phyloP scores from a whole-genome alignment of 2,888 invertebrate genomes.

The Sabatieria punctata region DNA sequence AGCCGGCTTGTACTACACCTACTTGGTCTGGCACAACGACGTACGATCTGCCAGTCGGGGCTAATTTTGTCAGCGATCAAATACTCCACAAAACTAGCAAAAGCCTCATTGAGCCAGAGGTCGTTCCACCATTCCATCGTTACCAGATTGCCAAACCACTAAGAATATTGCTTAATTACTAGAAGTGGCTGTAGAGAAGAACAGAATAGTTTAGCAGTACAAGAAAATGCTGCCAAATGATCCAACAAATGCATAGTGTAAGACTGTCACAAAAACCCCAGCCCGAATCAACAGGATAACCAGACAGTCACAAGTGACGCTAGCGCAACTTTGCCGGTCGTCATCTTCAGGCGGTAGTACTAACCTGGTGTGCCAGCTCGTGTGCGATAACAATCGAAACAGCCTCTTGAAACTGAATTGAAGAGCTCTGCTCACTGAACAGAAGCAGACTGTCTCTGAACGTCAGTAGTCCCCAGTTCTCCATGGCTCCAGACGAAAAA shows the following conservation, averaged over 20 bases:
- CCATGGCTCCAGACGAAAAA: conserved; percentile 28
- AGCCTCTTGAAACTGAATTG: conserved; percentile 17
- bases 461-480: conserved; percentile 24
- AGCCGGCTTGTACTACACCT: not conserved
- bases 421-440: conserved; percentile 17
- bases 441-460: conserved; percentile 19
- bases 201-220: too few species aligned
- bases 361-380: conserved; percentile 24
- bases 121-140: conserved; percentile 32
- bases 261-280: not conserved
- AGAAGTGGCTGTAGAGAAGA: too few species aligned
- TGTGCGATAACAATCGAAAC: conserved; percentile 23
- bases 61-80: conserved; percentile 18
- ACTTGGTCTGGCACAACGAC: not conserved
- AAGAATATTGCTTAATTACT: not conserved
- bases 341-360: not conserved
- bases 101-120: conserved; percentile 32
- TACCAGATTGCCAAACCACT: conserved; percentile 31
- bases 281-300: not conserved
- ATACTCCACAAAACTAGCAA: conserved; percentile 29
- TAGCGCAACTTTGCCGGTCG: too few species aligned
- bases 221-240: too few species aligned
- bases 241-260: too few species aligned
- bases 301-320: not conserved
- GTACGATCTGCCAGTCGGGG: conserved; percentile 22